Conservation (phyloP, 2,888 invertebrate species). For the Sinelater perroti region DNA sequence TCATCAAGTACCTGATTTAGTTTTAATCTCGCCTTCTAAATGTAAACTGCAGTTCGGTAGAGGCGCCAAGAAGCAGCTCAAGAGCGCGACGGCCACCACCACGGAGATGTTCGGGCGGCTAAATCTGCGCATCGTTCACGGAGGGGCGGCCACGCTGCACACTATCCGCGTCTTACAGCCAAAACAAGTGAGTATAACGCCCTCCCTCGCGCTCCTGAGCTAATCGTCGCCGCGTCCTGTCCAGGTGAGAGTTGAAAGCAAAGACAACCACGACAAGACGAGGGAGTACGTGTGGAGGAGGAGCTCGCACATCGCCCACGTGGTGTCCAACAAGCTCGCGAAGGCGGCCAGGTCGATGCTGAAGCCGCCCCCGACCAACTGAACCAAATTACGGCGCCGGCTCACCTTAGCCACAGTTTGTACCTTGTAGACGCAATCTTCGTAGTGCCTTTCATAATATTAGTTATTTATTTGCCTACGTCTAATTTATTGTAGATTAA, state of each 20-base stretch:
- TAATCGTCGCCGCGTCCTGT: neutral
- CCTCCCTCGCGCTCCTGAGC: neutral
- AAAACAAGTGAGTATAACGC: constrained; percentile 73
- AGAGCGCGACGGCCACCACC: constrained; percentile 87
- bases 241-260: constrained; percentile 84
- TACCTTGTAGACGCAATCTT: too few relatives aligned
- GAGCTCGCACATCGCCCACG: constrained; percentile 83
- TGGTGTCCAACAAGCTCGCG: constrained; percentile 82
- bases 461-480: too few relatives aligned
- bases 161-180: constrained; percentile 87
- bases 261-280: constrained; percentile 83
- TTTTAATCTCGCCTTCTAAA: too few relatives aligned
- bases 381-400: neutral
- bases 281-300: constrained; percentile 85
- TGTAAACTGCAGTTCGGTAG: constrained; percentile 69
- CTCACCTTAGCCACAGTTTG: too few relatives aligned
- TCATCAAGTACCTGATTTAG: constrained; percentile 18
- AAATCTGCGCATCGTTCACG: constrained; percentile 78
- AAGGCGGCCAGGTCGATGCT: constrained; percentile 69
- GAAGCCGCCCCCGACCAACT: constrained; percentile 63
- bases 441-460: neutral
- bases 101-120: constrained; percentile 86
- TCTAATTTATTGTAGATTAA: neutral
- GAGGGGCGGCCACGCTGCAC: constrained; percentile 83
- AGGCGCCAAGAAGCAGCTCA: constrained; percentile 80